Conservation (phyloP, 2,888 invertebrate species). For the Macrosiphum euphorbiae region DNA sequence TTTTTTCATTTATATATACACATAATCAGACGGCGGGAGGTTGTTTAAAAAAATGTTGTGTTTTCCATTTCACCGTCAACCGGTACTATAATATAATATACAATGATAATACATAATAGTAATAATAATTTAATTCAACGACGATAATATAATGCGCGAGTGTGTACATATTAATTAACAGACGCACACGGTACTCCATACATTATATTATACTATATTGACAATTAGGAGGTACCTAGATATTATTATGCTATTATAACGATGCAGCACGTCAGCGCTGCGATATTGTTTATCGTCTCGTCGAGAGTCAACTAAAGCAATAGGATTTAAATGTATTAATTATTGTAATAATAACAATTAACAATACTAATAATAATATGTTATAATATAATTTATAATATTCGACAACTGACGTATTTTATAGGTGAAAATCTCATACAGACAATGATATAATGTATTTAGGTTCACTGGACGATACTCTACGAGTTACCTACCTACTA, state of each 20-base stretch:
- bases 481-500: not conserved
- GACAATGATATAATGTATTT: not conserved
- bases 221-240: not conserved
- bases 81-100: not conserved
- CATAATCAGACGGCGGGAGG: not conserved
- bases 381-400: too few species aligned
- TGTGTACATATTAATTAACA: not conserved
- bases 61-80: slow-evolving; percentile 5
- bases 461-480: not conserved
- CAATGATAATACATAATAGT: not conserved
- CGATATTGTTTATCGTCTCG: not conserved
- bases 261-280: not conserved
- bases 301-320: not conserved
- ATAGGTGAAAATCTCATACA: not conserved
- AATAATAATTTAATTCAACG: not conserved
- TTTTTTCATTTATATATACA: not conserved
- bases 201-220: not conserved
- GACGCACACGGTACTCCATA: not conserved
- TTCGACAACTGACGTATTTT: too few species aligned
- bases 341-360: not conserved
- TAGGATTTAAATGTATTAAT: not conserved
- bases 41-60: not conserved
- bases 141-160: not conserved
- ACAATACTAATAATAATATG: not conserved
- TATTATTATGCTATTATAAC: not conserved